Conservation (phyloP, 2,797 vertebrate genomes). For the Pantherophis alleghaniensis region DNA sequence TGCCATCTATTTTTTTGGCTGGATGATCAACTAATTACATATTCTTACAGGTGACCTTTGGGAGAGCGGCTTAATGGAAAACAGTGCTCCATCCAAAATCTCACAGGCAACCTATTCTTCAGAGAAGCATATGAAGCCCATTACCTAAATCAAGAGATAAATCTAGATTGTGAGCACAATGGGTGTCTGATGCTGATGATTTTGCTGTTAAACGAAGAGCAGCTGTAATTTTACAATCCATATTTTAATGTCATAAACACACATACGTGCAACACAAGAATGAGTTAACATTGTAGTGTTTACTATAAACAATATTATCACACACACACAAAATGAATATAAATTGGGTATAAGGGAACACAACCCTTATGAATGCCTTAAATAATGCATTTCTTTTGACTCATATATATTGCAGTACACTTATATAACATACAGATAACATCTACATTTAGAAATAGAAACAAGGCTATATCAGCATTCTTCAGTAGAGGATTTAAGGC, state of each 20-base stretch:
- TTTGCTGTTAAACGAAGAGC: background rate
- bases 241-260: background rate
- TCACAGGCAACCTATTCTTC: slow-evolving; percentile 10
- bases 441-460: slow-evolving; percentile 45
- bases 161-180: background rate
- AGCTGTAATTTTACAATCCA: background rate
- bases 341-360: slow-evolving; percentile 47
- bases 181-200: background rate
- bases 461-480: slow-evolving; percentile 9
- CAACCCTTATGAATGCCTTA: slow-evolving; percentile 57
- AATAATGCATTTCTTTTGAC: slow-evolving; percentile 47
- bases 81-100: slow-evolving; percentile 15
- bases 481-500: background rate
- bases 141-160: slow-evolving; percentile 12
- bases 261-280: background rate
- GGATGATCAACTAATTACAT: slow-evolving; percentile 21
- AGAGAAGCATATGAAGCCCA: slow-evolving; percentile 24
- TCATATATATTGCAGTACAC: background rate
- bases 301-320: slow-evolving; percentile 55
- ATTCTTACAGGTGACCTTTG: slow-evolving; percentile 37
- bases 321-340: slow-evolving; percentile 13
- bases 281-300: slow-evolving; percentile 16
- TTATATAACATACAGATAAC: slow-evolving; percentile 40
- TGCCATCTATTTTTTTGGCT: slow-evolving; percentile 32
- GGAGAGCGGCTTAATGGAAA: slow-evolving; percentile 23